Evolutionary conservation across 1,140 invertebrate species (phyloP), one percentile per base, ranked within the genome.

Genomic region (Ostrea denselamellosa): DNA sequence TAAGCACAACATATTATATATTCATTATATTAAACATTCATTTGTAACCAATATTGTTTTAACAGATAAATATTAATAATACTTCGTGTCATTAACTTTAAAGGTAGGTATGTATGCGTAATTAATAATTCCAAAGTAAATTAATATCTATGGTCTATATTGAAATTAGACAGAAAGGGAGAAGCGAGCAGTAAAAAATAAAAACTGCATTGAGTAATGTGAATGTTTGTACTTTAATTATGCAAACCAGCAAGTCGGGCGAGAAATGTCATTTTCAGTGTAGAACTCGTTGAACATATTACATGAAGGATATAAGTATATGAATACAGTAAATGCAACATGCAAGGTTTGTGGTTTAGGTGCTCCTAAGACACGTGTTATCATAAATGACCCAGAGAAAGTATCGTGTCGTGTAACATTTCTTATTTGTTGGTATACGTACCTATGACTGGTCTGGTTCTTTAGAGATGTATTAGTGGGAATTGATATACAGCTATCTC

Each of bases 21-120:
- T 28, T 28, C 68, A 77, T 77, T 77, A 77, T 28, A 25, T 28
- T 77, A 77, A 44, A 77, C 68, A 77, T 77, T 28, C 68, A 77
- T 77, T 62, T 28, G 68, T 28, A 25, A 77, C 22, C n/a, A 19
- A n/a, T 77, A 28, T 9, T 14, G 68, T 25, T 28, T 77, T 77
- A 28, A 25, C 25, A 77, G 22, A 77, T 25, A 77, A 28, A 12
- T 77, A 10, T 77, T 14, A 77, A 77, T 77, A 77, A 28, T 22
- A 14, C 68, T 77, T 25, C 68, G 28, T 12, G 28, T 77, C 14
- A 34, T 77, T 77, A 28, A 12, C 14, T 77, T 77, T 14, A 28
- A 22, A 77, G 68, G 68, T 77, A 77, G 28, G 68, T 28, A 77
- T 9, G 68, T 28, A 62, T 62, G 56, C 25, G 14, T 14, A 22